Base-by-base conservation (phyloP, 2,113 vertebrate species). In the Pygathrix nemaeus region DNA sequence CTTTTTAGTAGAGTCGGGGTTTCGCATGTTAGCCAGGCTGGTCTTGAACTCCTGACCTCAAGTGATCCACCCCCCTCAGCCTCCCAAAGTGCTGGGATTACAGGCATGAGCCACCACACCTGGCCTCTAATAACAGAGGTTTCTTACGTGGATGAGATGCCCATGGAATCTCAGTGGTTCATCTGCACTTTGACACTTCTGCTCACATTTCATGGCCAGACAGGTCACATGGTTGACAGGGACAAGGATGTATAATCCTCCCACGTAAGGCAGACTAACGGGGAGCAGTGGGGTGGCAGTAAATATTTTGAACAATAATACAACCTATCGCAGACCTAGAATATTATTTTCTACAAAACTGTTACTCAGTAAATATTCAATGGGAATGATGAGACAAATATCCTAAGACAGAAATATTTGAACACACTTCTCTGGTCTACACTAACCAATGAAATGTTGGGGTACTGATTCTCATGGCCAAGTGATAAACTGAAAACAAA, bases 321-420 rank as follows among this genome's bases (percentile, higher is more conserved):
- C 40, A 78, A 27, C n/a, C 38, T 45, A 13, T 68, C 64, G 23
- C 25, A 64, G 84, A 52, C 75, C 57, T 81, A 32, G 35, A 52
- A 45, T 45, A 59, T 64, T 52, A 45, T 64, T 85, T 83, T 80
- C 55, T 84, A 38, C 76, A 88, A 94, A 81, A 57, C 70, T 97
- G 30, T 88, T 64, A 52, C 23, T 85, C 57, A 5, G 5, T 87
- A 86, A 66, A 87, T 96, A 87, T 50, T 73, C 78, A 83, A 66
- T 55, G 40, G 32, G 4, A 40, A 45, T 38, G 17, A 78, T 8
- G 35, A 87, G 61, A 52, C 57, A 94, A 86, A n/a, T 89, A 92
- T 9, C 66, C 89, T 92, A 76, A 70, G 55, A 80, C 61, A 93
- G 52, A 87, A 73, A 82, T 90, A 87, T 59, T 84, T 55, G 48